Evolutionary conservation across 2,888 invertebrate genomes (phyloP), one percentile per base, ranked within the genome.

Genomic region (Ecdyonurus torrentis): DNA sequence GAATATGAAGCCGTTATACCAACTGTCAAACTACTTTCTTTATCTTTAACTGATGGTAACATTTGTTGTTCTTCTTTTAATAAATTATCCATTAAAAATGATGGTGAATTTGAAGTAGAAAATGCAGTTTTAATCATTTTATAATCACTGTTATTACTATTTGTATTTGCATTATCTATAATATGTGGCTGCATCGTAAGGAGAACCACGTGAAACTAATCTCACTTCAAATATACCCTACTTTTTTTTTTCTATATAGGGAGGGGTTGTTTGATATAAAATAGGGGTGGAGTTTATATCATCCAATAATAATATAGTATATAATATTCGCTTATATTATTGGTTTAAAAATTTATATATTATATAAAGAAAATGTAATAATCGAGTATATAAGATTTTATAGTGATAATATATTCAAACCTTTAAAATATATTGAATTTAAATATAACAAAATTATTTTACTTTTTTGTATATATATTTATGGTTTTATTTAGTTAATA

Each of bases 361-460:
- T 15, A 15, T 37, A 37, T 37, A 37, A 37, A 37, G 37, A 37
- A 37, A n/a, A 10, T 22, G n/a, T 55, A 5, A 55, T 18, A n/a
- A n/a, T n/a, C n/a, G n/a, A n/a, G n/a, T n/a, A n/a, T n/a, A n/a
- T n/a, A n/a, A n/a, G 3, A 55, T 22, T 22, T 55, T 55, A 55
- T 55, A n/a, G 55, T 55, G 55, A 5, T 55, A 55, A 55, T 55
- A 55, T 55, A 55, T 55, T 55, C 55, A 55, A 55, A 55, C 55
- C 55, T 22, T 22, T 20, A 10, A n/a, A n/a, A n/a, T n/a, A n/a
- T n/a, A n/a, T n/a, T n/a, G n/a, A n/a, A n/a, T n/a, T n/a, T n/a
- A n/a, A n/a, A n/a, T n/a, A n/a, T n/a, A n/a, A n/a, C n/a, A n/a
- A n/a, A n/a, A n/a, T n/a, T n/a, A n/a, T n/a, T n/a, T n/a, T n/a